Conservation (phyloP, 2,797 vertebrate species). For the Typhlichthys subterraneus region DNA sequence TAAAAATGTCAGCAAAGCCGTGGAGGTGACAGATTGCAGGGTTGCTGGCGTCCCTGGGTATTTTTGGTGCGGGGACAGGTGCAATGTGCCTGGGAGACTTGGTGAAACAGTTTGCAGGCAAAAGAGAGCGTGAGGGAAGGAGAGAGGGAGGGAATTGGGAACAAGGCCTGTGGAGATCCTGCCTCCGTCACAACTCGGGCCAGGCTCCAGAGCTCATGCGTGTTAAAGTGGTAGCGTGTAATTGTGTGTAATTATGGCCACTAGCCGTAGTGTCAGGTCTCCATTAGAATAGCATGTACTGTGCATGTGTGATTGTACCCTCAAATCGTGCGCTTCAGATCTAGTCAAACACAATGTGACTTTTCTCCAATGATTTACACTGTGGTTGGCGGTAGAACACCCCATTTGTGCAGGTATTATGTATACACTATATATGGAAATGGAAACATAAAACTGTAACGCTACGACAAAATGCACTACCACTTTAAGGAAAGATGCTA, state of each 20-base stretch:
- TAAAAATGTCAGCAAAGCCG: conserved; percentile 77
- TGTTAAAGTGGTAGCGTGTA: conserved; percentile 62
- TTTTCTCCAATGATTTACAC: too few relatives aligned
- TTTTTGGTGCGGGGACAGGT: conserved; percentile 78
- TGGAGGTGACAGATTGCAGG: conserved; percentile 77
- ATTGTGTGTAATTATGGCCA: conserved; percentile 57
- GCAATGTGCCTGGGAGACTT: conserved; percentile 70
- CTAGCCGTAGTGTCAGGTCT: not conserved
- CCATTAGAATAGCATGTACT: too few relatives aligned
- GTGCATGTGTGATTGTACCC: too few relatives aligned
- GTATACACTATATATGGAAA: too few relatives aligned
- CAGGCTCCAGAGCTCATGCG: conserved; percentile 66
- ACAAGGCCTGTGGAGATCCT: conserved; percentile 59
- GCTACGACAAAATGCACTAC: too few relatives aligned
- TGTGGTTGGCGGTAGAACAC: too few relatives aligned
- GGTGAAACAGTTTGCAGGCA: conserved; percentile 29
- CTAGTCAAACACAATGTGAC: too few relatives aligned
- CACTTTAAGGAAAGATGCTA: too few relatives aligned
- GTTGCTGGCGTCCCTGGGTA: conserved; percentile 70
- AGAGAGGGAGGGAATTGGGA: conserved; percentile 44
- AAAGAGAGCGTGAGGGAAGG: conserved; percentile 30
- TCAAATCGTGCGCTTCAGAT: too few relatives aligned
- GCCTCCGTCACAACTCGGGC: conserved; percentile 58
- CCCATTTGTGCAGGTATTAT: too few relatives aligned
- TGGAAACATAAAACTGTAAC: too few relatives aligned